Evolutionary conservation across 2,888 invertebrate species (phyloP), one percentile per base, ranked within the genome.

Genomic region (Mythimna impura): DNA sequence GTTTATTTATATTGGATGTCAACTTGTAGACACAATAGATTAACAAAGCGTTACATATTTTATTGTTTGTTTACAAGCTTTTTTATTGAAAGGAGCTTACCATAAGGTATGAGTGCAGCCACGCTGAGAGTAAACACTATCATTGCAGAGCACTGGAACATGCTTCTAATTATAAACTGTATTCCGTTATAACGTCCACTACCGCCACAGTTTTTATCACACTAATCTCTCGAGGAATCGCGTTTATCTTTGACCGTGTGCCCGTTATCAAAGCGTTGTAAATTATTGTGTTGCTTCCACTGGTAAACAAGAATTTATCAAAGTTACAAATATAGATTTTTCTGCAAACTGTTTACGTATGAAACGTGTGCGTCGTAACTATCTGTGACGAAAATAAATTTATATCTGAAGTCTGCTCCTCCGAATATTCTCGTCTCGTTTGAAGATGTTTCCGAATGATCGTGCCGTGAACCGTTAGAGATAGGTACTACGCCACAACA

Each of bases 241-340:
- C 83, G 88, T 85, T 94, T 94, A 94, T 94, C 94, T 92, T 82
- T 89, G 84, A 80, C 87, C 88, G 82, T 84, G 79, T 84, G 79
- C 82, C 83, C 83, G 88, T 93, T 95, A 95, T 95, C 95, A 88
- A 80, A 84, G 86, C 88, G 84, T 88, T 88, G 88, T 95, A 94
- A 93, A 94, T 94, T 93, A 93, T 90, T 92, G 91, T 89, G 90
- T 90, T 88, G 87, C 90, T 89, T 86, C 68, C 71, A 84, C 81
- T 89, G 89, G 89, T 92, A 92, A 91, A 90, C 87, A 90, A 88
- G 86, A 78, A 78, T 73, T 84, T 84, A 69, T 73, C 76, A 54
- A 77, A 73, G 71, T 66, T 81, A 78, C 77, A 30, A 82, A 81
- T 68, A 67, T 75, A 78, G 55, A 86, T 84, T 88, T 89, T 86